These are phyloP conservation scores for Myzus persicae DNA, from an alignment of 1,140 invertebrate genomes.

Conservation along the genomic window DNA sequence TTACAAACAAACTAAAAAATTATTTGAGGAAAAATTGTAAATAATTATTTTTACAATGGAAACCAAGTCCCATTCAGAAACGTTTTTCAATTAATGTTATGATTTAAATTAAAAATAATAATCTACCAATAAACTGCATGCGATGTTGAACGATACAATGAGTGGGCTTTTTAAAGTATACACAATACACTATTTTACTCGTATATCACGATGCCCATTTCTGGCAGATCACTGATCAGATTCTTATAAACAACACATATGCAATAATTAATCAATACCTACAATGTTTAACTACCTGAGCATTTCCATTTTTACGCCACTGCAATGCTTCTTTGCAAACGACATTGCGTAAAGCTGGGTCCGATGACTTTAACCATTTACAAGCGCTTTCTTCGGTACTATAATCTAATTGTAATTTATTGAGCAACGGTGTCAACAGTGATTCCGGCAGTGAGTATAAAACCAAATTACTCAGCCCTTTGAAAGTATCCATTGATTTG, in stretches of 20 bases:
- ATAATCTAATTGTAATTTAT: slow-evolving; percentile 68
- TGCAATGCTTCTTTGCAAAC: slow-evolving; percentile 88
- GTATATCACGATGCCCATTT: too few species aligned
- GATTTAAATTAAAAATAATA: not conserved
- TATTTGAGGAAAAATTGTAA: not conserved
- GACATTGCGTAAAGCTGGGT: slow-evolving; percentile 78
- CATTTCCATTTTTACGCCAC: slow-evolving; percentile 68
- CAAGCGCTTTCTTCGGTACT: slow-evolving; percentile 68
- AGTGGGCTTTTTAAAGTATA: too few species aligned
- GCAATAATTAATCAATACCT: not conserved
- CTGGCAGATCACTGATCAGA: not conserved
- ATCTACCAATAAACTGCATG: too few species aligned
- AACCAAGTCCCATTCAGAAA: not conserved
- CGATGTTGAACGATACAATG: not conserved
- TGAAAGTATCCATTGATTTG: slow-evolving; percentile 67
- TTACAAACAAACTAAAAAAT: too few species aligned
- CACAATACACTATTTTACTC: too few species aligned
- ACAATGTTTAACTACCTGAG: slow-evolving; percentile 28
- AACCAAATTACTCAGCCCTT: slow-evolving; percentile 78
- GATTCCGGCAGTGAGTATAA: slow-evolving; percentile 79
- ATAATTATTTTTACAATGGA: not conserved
- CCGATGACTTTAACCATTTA: slow-evolving; percentile 76
- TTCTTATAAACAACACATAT: not conserved
- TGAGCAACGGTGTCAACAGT: slow-evolving; percentile 76
- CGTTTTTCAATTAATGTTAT: too few species aligned